These are phyloP conservation scores for Melitaea athalia DNA, from an alignment of 2,888 invertebrate species.

Conservation along the genomic window DNA sequence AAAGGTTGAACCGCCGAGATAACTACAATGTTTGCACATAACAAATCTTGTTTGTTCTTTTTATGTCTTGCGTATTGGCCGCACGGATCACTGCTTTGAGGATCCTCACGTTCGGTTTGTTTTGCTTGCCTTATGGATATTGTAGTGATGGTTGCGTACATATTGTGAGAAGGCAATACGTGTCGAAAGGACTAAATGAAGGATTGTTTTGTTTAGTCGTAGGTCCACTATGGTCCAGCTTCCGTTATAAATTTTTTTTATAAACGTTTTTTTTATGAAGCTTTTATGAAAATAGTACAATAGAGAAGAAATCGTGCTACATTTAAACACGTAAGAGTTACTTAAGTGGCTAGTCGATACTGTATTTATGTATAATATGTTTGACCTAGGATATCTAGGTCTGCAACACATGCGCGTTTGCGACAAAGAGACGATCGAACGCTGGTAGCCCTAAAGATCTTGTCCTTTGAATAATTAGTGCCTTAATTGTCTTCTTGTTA, in stretches of 20 bases:
- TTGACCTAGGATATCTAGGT: slow-evolving; percentile 33
- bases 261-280: too few species aligned
- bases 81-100: slow-evolving; percentile 60
- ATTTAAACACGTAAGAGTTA: neutral
- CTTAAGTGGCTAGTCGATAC: neutral
- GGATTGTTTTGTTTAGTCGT: slow-evolving; percentile 8
- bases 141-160: slow-evolving; percentile 21
- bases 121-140: slow-evolving; percentile 44
- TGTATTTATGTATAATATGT: neutral
- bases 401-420: slow-evolving; percentile 42
- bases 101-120: slow-evolving; percentile 73
- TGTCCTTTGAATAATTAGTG: slow-evolving; percentile 19
- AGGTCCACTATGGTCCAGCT: neutral
- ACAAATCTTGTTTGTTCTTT: slow-evolving; percentile 74
- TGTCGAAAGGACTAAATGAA: slow-evolving; percentile 2
- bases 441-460: slow-evolving; percentile 30
- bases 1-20: slow-evolving; percentile 62
- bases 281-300: neutral
- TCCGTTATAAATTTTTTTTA: neutral
- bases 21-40: slow-evolving; percentile 70
- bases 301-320: neutral
- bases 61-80: slow-evolving; percentile 64
- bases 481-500: slow-evolving; percentile 18
- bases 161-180: slow-evolving; percentile 10
- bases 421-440: slow-evolving; percentile 39